phyloP scores from a whole-genome alignment of 2,113 vertebrate genomes.

The Corythaixoides concolor region DNA sequence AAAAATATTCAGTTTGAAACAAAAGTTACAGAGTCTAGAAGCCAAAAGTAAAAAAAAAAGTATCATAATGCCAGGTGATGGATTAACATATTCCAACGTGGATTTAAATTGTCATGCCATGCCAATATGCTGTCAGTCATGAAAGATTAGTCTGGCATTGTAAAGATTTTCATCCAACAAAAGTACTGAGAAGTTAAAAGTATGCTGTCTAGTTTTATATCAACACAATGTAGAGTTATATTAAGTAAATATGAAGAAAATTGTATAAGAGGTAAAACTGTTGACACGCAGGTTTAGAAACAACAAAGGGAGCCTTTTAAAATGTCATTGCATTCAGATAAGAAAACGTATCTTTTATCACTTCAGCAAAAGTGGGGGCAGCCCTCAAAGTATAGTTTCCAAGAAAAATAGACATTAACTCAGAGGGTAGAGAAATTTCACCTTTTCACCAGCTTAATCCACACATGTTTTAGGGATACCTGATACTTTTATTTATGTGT shows the following conservation, averaged over 20 bases:
- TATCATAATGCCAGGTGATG: constrained; percentile 71
- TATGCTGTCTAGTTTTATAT: constrained; percentile 71
- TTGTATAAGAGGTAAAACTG: constrained; percentile 70
- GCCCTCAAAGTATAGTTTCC: constrained; percentile 62
- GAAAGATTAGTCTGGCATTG: constrained; percentile 76
- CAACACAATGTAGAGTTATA: constrained; percentile 69
- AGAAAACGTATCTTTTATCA: constrained; percentile 79
- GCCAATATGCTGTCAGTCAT: constrained; percentile 72
- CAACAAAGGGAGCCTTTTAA: constrained; percentile 81
- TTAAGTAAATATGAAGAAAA: constrained; percentile 74
- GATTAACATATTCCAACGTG: constrained; percentile 69
- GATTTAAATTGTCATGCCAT: constrained; percentile 77
- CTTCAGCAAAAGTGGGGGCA: constrained; percentile 43
- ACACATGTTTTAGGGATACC: constrained; percentile 70
- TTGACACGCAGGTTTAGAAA: constrained; percentile 75
- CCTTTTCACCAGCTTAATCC: constrained; percentile 79
- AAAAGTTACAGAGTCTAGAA: constrained; percentile 62
- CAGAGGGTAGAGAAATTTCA: constrained; percentile 70
- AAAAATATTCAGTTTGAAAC: constrained; percentile 62
- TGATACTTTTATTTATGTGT: constrained; percentile 75
- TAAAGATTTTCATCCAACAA: constrained; percentile 74
- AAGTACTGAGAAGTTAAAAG: constrained; percentile 73
- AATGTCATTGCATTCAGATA: constrained; percentile 76
- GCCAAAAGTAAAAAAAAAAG: constrained; percentile 49
- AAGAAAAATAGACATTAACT: constrained; percentile 75